Percentiles rank a stretch among this genome's conserved stretches.
phyloP scores from a whole-genome alignment of 2,888 invertebrate genomes.

The Odontocerum albicorne region DNA sequence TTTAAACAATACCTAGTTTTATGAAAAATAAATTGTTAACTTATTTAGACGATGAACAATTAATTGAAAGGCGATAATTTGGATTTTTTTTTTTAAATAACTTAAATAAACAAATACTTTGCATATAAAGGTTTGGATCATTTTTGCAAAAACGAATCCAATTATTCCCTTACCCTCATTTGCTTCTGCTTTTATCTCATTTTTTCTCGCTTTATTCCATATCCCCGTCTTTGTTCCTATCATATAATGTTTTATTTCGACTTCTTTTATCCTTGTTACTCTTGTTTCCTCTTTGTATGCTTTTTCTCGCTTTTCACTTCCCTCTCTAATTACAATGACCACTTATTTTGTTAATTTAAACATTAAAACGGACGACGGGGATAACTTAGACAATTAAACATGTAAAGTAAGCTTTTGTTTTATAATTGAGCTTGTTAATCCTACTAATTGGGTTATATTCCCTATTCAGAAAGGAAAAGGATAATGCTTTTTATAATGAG shows the following conservation, averaged over 20 bases:
- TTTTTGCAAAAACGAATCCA: no score
- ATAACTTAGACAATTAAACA: slow-evolving; percentile 30
- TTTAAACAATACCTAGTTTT: no score
- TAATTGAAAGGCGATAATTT: no score
- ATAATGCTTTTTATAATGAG: slow-evolving; percentile 19
- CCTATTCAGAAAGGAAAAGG: slow-evolving; percentile 2
- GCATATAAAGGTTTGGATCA: no score
- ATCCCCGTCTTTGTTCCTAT: no score
- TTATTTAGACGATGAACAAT: no score
- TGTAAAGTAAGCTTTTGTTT: slow-evolving; percentile 34
- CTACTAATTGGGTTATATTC: slow-evolving; percentile 30
- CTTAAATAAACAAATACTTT: no score
- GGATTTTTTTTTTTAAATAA: no score
- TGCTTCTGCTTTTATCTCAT: slow-evolving; percentile 11
- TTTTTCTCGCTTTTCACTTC: slow-evolving; percentile 12
- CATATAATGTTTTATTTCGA: no score
- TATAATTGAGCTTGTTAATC: slow-evolving; percentile 36
- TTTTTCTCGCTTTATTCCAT: no score
- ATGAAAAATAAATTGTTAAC: no score
- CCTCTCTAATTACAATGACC: slow-evolving; percentile 30
- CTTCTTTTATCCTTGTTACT: no score
- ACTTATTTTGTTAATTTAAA: slow-evolving; percentile 36
- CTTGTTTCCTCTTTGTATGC: slow-evolving; percentile 1
- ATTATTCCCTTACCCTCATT: slow-evolving; percentile 13
- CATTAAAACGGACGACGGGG: slow-evolving; percentile 29